Evolutionary conservation across 2,888 invertebrate species (phyloP).

Genomic region (Rhingia campestris): DNA sequence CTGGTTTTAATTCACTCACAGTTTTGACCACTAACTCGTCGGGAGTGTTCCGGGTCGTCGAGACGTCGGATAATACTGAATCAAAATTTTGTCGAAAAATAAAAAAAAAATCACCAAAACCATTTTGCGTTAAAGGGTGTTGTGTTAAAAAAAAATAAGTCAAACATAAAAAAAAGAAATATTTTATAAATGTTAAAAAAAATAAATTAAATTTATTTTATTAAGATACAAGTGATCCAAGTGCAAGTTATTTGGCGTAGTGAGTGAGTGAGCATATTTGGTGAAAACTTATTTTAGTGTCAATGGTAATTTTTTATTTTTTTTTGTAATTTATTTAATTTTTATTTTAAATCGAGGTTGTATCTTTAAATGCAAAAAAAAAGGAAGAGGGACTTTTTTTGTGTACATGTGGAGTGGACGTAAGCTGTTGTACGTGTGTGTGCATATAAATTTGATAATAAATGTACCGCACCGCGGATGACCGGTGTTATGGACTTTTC

Average conservation of each 20-base stretch:
- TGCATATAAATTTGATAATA: no score
- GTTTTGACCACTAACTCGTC: constrained; percentile 82
- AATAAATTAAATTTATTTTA: constrained; percentile 1
- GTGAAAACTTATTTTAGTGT: constrained; percentile 25
- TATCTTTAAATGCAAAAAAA: neutral
- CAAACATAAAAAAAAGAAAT: constrained; percentile 1
- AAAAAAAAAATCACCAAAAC: constrained; percentile 13
- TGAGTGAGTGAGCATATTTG: neutral
- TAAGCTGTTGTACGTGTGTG: neutral
- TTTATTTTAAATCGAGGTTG: neutral
- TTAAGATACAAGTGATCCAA: constrained; percentile 20
- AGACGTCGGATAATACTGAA: constrained; percentile 54
- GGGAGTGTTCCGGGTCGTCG: constrained; percentile 79
- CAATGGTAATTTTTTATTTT: constrained; percentile 28
- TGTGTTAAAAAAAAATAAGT: constrained; percentile 13
- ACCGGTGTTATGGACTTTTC: no score
- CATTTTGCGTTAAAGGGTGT: constrained; percentile 1
- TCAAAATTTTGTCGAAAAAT: constrained; percentile 20
- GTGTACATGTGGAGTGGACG: neutral
- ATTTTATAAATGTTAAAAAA: constrained; percentile 11
- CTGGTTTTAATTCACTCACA: constrained; percentile 71
- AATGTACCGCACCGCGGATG: no score
- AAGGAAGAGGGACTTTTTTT: neutral
- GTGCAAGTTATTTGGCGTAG: neutral
- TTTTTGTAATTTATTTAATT: neutral